Evolutionary conservation across 2,113 vertebrate species (phyloP).

Genomic region (Ovis aries): DNA sequence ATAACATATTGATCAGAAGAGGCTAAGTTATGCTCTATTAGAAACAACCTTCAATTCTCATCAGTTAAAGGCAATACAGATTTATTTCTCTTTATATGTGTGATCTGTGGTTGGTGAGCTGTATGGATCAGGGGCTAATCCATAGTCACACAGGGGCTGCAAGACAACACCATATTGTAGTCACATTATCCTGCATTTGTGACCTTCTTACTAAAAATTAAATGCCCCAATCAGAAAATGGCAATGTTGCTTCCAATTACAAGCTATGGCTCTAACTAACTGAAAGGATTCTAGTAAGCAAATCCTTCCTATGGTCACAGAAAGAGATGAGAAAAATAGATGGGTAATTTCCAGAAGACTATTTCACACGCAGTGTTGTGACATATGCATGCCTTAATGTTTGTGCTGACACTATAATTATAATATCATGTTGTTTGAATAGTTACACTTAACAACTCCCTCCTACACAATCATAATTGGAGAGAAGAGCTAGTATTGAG

Average conservation of each 20-base stretch:
- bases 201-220: background rate
- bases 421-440: background rate
- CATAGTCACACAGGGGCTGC: background rate
- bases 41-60: background rate
- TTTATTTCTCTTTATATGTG: background rate
- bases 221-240: background rate
- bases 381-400: background rate
- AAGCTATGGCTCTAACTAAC: background rate
- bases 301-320: background rate
- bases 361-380: background rate
- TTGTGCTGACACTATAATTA: background rate
- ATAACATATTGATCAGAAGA: background rate
- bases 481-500: background rate
- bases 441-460: background rate
- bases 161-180: background rate
- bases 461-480: background rate
- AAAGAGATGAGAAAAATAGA: background rate
- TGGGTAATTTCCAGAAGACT: background rate
- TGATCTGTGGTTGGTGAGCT: background rate
- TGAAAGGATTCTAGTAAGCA: background rate
- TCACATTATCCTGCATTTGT: background rate
- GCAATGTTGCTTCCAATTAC: background rate
- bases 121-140: too few species aligned
- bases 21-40: background rate
- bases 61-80: background rate